Conservation (phyloP, 2,113 vertebrate species). For the Lanius ludovicianus region DNA sequence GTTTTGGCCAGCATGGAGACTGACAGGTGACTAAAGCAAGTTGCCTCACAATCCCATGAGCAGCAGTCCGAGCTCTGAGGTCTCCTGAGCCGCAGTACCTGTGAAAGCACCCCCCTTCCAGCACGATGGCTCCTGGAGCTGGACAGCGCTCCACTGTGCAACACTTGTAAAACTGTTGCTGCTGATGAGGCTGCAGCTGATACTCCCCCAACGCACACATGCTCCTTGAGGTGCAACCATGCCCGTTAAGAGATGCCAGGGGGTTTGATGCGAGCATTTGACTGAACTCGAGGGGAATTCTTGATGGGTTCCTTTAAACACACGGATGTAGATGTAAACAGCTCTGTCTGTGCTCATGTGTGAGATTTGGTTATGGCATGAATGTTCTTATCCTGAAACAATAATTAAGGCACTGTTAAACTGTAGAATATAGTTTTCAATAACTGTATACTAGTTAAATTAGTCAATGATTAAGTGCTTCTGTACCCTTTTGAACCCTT, state of each 20-base stretch:
- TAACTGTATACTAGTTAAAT: background rate
- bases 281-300: background rate
- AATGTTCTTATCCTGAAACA: background rate
- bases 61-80: background rate
- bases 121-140: background rate
- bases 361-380: background rate
- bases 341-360: accelerated
- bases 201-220: background rate
- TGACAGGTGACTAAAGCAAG: background rate
- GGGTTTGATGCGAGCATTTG: background rate
- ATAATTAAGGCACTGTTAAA: background rate
- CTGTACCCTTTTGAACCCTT: background rate
- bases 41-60: accelerated
- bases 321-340: background rate
- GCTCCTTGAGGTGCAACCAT: accelerated
- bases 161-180: no score
- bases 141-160: background rate
- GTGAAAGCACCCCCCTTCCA: background rate
- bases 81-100: accelerated
- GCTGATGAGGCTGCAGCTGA: background rate
- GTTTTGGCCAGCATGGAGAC: background rate
- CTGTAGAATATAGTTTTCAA: background rate
- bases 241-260: background rate
- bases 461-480: background rate
- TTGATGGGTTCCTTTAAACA: background rate